These are phyloP conservation scores for Podiceps cristatus DNA, from an alignment of 2,113 vertebrate species.

Conservation along the genomic window DNA sequence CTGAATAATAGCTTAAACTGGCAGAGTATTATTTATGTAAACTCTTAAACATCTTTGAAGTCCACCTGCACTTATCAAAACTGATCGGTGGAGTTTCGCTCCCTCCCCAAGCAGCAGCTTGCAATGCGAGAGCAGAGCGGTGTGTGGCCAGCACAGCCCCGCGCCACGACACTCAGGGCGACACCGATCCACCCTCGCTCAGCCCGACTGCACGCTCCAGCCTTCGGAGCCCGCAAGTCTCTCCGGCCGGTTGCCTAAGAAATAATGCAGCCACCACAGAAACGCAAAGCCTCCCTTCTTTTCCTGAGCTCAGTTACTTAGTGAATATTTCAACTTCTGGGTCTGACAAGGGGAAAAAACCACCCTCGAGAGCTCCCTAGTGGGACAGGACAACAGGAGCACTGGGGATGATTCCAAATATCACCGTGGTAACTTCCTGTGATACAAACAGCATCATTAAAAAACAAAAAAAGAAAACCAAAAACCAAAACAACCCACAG, in stretches of 20 bases:
- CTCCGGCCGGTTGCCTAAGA: background rate
- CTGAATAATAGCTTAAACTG: background rate
- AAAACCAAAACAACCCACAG: too few species aligned
- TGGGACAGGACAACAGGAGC: background rate
- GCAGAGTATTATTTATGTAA: background rate
- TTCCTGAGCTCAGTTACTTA: background rate
- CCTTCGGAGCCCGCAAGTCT: background rate
- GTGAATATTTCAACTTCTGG: background rate
- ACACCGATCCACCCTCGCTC: fast-evolving
- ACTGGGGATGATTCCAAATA: background rate
- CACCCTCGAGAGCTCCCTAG: background rate
- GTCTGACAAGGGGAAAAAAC: background rate
- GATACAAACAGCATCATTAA: background rate
- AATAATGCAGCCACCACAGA: background rate
- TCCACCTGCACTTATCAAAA: background rate
- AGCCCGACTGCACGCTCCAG: fast-evolving
- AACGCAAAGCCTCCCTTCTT: background rate
- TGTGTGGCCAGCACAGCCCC: background rate
- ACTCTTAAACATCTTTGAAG: background rate
- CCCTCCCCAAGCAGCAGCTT: background rate
- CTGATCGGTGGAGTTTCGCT: background rate
- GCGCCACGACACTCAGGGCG: fast-evolving
- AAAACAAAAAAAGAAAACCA: background rate
- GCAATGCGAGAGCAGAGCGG: fast-evolving
- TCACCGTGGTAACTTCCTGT: background rate